Percentiles rank a stretch among this genome's conserved stretches.
Conservation (phyloP, 2,888 invertebrate genomes). For the Exocentrus adspersus region DNA sequence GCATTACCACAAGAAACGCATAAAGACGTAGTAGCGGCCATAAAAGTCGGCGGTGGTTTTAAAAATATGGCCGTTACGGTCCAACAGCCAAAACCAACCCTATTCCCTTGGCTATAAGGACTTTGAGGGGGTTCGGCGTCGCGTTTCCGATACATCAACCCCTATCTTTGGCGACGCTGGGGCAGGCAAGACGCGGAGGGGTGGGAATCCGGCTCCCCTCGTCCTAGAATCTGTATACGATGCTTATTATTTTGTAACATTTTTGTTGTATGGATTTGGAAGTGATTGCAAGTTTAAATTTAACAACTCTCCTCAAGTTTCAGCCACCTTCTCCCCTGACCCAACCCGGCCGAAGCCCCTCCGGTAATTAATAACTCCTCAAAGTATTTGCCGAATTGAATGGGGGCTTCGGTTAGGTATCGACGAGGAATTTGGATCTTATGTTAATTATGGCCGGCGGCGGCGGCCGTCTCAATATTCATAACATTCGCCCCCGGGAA, state of each 20-base stretch:
- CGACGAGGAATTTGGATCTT: constrained; percentile 49
- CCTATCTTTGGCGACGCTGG: constrained; percentile 56
- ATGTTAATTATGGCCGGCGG: constrained; percentile 62
- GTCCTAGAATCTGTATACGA: background rate
- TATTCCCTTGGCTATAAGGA: constrained; percentile 31
- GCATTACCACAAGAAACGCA: constrained; percentile 22
- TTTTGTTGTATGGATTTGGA: too few species aligned
- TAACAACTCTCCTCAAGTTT: background rate
- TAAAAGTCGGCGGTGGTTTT: constrained; percentile 49
- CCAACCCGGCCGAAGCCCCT: constrained; percentile 21
- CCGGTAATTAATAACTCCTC: constrained; percentile 41
- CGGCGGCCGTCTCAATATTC: constrained; percentile 61
- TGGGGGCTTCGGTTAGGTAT: constrained; percentile 35
- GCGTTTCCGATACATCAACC: constrained; percentile 63
- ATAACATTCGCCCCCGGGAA: constrained; percentile 56
- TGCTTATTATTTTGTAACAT: constrained; percentile 21
- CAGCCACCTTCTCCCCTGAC: too few species aligned
- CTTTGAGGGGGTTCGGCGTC: constrained; percentile 57
- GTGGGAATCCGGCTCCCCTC: constrained; percentile 37
- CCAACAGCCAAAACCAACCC: constrained; percentile 38
- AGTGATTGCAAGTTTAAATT: too few species aligned
- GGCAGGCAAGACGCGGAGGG: constrained; percentile 43
- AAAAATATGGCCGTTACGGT: constrained; percentile 48
- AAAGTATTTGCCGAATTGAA: constrained; percentile 38
- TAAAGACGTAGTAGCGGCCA: constrained; percentile 28